Evolutionary conservation across 2,797 vertebrate genomes (phyloP), one percentile per base, ranked within the genome.

Genomic region (Acestrorhynchus altus): DNA sequence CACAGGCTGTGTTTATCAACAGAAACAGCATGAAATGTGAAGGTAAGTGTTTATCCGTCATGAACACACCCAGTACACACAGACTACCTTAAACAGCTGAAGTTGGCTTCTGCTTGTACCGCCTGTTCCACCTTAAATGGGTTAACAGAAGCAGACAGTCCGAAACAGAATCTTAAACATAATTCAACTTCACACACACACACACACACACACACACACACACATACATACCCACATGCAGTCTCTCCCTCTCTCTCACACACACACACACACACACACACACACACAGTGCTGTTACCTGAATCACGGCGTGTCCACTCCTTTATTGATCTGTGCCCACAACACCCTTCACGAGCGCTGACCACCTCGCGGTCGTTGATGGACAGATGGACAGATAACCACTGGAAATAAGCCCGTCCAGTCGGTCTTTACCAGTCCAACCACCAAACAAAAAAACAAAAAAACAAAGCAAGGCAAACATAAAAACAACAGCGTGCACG

Each of bases 351-450:
- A 35, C 31, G 42, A 26, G 12, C 26, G n/a, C 69, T 71, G 49
- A 42, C 59, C 76, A 70, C 12, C 47, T 60, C 51, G 13, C 46
- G 15, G 49, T 66, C 26, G 73, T 20, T 13, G 44, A 46, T 35
- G 64, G 20, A 39, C 18, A 26, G 40, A 15, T 4, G 35, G 57
- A 28, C 28, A 22, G 51, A 28, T 64, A 65, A 54, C 76, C 68
- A 63, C 60, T 65, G 22, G 7, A 63, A 28, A 16, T 13, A 16
- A 54, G 0, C 3, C 59, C n/a, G n/a, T 63, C 8, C 26, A 28
- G 26, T 60, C 57, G n/a, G n/a, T n/a, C 28, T 60, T 39, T 10
- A 18, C 59, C 59, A 39, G 59, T 31, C 26, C 57, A 9, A 28
- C 7, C 57, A 18, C 1, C 16, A 13, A 5, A 4, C 15, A 35